These are phyloP conservation scores for Erythrocercus mccallii DNA, from an alignment of 2,113 vertebrate genomes.

Conservation along the genomic window DNA sequence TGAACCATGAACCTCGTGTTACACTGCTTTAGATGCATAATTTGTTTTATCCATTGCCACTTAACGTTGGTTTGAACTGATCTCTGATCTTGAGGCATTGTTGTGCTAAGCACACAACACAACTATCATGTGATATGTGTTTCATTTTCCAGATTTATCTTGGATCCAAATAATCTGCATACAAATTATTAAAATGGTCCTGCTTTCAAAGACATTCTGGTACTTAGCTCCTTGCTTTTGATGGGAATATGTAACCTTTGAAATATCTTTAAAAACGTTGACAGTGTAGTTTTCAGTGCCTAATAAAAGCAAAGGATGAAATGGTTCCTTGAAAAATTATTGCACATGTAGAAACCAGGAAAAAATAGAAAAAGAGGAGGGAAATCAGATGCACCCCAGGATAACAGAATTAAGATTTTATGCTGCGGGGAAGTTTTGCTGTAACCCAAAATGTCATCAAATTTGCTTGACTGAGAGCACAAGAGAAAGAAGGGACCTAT, in stretches of 20 bases:
- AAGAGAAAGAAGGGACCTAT: not conserved
- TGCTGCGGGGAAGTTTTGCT: not conserved
- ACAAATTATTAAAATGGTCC: not conserved
- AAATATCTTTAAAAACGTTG: not conserved
- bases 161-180: not conserved
- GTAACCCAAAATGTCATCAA: not conserved
- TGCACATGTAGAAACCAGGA: not conserved
- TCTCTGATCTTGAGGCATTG: not conserved
- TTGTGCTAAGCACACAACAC: not conserved
- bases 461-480: not conserved
- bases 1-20: accelerated
- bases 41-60: not conserved
- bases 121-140: not conserved
- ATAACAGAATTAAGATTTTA: not conserved
- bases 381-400: not conserved
- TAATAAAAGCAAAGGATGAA: not conserved
- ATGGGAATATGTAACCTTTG: not conserved
- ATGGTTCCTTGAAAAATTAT: not conserved
- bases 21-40: not conserved
- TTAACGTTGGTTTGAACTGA: not conserved
- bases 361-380: not conserved
- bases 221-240: not conserved
- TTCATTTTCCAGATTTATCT: not conserved
- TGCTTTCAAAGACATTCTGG: not conserved
- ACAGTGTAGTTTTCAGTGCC: not conserved